Conservation (phyloP, 2,113 vertebrate species). For the Gobiocypris rarus region DNA sequence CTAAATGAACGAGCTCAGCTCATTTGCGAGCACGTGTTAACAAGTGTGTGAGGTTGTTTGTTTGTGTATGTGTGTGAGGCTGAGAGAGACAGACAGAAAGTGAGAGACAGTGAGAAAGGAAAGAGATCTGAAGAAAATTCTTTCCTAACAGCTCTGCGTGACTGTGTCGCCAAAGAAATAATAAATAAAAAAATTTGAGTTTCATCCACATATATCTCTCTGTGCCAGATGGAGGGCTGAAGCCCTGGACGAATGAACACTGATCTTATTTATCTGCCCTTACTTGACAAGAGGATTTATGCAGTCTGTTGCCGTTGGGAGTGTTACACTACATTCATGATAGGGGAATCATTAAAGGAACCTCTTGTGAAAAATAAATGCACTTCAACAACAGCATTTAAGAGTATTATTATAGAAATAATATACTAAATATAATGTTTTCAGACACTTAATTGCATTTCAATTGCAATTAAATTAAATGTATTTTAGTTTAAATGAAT, state of each 20-base stretch:
- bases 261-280: not conserved
- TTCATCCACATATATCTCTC: constrained; percentile 57
- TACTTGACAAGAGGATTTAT: constrained; percentile 15
- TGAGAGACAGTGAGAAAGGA: constrained; percentile 25
- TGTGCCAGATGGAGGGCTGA: not conserved
- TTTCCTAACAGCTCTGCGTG: constrained; percentile 22
- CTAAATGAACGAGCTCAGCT: not conserved
- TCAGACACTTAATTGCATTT: too few relatives aligned
- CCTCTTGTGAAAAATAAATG: not conserved
- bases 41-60: not conserved
- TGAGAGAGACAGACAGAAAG: constrained; percentile 12
- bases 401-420: not conserved
- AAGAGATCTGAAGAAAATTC: constrained; percentile 40
- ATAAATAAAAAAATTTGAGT: too few relatives aligned
- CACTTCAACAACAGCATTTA: not conserved
- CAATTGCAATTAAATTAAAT: too few relatives aligned
- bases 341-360: not conserved
- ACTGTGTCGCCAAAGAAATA: constrained; percentile 52
- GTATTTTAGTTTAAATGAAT: too few relatives aligned
- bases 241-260: not conserved
- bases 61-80: not conserved
- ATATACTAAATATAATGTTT: too few relatives aligned
- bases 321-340: not conserved
- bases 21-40: not conserved
- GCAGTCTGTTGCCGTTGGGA: not conserved